Evolutionary conservation across 2,888 invertebrate species (phyloP).

Genomic region (Calliphora vomitoria): DNA sequence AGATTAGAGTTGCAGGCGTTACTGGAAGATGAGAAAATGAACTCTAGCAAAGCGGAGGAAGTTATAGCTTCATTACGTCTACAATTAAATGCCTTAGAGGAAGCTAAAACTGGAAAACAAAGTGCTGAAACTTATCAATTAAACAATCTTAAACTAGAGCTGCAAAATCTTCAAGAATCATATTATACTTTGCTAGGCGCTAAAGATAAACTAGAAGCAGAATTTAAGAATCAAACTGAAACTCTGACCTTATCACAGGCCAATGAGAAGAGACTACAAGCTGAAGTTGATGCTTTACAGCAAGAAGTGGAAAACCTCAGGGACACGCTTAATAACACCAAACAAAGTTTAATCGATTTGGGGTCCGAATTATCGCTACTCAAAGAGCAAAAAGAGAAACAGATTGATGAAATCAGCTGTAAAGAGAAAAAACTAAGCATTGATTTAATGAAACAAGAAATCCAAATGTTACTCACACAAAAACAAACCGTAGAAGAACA

Average conservation of each 20-base stretch:
- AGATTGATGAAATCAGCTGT: slow-evolving; percentile 46
- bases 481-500: slow-evolving; percentile 70
- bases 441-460: slow-evolving; percentile 57
- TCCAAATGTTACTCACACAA: slow-evolving; percentile 69
- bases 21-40: slow-evolving; percentile 86
- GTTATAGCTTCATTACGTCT: slow-evolving; percentile 78
- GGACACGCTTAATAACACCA: slow-evolving; percentile 58
- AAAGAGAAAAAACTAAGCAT: slow-evolving; percentile 56
- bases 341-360: slow-evolving; percentile 65
- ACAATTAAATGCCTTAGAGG: slow-evolving; percentile 74
- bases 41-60: slow-evolving; percentile 80
- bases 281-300: slow-evolving; percentile 56
- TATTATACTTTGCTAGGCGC: slow-evolving; percentile 75
- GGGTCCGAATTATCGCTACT: slow-evolving; percentile 51
- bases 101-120: slow-evolving; percentile 76
- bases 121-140: slow-evolving; percentile 77
- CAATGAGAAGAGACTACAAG: slow-evolving; percentile 58
- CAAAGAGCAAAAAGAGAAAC: slow-evolving; percentile 64
- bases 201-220: slow-evolving; percentile 64
- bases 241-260: slow-evolving; percentile 43
- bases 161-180: slow-evolving; percentile 78
- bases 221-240: slow-evolving; percentile 60
- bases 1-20: slow-evolving; percentile 87
- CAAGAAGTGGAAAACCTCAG: slow-evolving; percentile 50
- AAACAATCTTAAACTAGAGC: slow-evolving; percentile 77